Percentiles rank a stretch among this genome's conserved stretches.
Evolutionary conservation across 2,113 vertebrate species (phyloP).

Genomic region (Terrapene triunguis): DNA sequence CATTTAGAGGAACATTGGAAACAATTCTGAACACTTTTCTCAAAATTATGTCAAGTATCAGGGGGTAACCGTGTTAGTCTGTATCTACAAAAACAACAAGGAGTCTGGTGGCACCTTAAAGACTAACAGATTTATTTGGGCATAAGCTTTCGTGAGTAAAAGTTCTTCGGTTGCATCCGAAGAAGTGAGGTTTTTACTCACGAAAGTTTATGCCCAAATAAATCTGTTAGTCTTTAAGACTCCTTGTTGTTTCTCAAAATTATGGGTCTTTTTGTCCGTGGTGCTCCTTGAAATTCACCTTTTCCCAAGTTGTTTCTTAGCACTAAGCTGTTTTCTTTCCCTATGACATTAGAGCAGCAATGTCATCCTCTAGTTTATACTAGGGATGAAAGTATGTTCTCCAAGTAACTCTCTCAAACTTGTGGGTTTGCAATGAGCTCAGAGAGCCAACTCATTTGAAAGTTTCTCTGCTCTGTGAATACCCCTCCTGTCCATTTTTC

Average conservation of each 20-base stretch:
- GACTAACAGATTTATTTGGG: too few species aligned
- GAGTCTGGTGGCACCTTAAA: too few species aligned
- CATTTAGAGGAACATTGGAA: constrained; percentile 11
- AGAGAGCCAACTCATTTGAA: constrained; percentile 52
- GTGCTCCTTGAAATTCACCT: not conserved
- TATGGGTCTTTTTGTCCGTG: constrained; percentile 32
- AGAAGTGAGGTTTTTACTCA: too few species aligned
- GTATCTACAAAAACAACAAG: too few species aligned
- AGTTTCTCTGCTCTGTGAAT: constrained; percentile 53
- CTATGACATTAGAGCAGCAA: constrained; percentile 48
- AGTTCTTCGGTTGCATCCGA: too few species aligned
- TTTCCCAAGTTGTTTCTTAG: not conserved
- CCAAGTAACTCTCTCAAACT: constrained; percentile 64
- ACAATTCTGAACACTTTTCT: constrained; percentile 44
- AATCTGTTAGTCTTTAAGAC: too few species aligned
- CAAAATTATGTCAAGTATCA: constrained; percentile 25
- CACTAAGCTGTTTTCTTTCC: constrained; percentile 16
- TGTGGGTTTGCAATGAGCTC: constrained; percentile 37
- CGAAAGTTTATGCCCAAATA: too few species aligned
- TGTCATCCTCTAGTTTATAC: constrained; percentile 53
- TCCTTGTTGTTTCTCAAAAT: constrained; percentile 26
- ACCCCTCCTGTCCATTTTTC: constrained; percentile 24
- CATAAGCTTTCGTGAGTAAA: too few species aligned
- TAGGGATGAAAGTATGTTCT: constrained; percentile 58
- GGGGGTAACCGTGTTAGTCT: too few species aligned